Evolutionary conservation across 2,113 vertebrate species (phyloP).

Genomic region (Nycticryphes semicollaris): DNA sequence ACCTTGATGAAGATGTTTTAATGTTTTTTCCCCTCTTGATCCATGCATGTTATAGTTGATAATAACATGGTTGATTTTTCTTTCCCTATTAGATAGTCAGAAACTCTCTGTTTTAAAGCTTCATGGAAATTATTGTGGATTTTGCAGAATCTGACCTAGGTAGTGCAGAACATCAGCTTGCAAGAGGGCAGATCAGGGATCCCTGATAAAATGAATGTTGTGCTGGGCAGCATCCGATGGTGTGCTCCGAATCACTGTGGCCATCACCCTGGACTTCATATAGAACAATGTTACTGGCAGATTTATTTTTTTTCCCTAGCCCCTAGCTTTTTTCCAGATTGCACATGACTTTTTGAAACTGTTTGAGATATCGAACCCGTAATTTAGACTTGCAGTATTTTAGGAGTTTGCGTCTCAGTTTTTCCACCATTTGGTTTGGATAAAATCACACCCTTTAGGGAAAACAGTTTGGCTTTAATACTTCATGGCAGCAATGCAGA

Average conservation of each 20-base stretch:
- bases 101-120: background rate
- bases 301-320: background rate
- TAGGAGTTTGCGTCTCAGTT: background rate
- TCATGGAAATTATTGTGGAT: background rate
- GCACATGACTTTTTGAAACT: background rate
- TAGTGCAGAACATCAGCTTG: background rate
- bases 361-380: background rate
- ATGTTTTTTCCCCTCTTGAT: fast-evolving
- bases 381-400: background rate
- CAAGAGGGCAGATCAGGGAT: background rate
- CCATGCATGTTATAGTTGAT: background rate
- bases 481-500: background rate
- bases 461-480: conserved; percentile 1
- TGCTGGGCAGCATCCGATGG: background rate
- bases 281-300: background rate
- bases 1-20: background rate
- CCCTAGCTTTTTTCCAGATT: background rate
- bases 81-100: background rate
- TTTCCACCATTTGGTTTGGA: conserved; percentile 18
- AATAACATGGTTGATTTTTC: background rate
- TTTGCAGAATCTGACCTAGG: background rate
- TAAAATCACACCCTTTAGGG: background rate
- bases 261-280: background rate
- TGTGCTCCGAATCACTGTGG: background rate
- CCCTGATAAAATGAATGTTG: background rate